Evolutionary conservation across 1,140 invertebrate genomes (phyloP).

Genomic region (Phortica variegata): DNA sequence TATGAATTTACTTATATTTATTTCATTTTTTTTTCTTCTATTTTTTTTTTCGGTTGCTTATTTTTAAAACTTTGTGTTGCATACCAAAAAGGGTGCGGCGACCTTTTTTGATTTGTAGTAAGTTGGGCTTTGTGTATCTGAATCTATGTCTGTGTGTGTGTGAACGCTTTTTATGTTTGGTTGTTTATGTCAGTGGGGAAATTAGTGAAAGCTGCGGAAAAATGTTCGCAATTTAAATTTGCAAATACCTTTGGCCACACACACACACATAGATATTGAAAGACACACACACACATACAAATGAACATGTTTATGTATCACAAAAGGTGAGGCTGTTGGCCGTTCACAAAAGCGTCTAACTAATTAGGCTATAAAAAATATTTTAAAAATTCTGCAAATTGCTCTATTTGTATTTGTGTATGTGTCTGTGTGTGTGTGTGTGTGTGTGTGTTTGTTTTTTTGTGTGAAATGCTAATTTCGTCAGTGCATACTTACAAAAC

Average conservation of each 20-base stretch:
- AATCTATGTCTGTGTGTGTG: background rate
- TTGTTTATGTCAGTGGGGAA: slow-evolving; percentile 46
- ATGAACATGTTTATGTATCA: background rate
- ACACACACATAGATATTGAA: background rate
- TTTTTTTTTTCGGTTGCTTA: slow-evolving; percentile 11
- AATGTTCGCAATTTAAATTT: slow-evolving; percentile 45
- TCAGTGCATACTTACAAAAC: too few species aligned
- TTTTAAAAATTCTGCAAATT: too few species aligned
- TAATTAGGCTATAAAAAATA: slow-evolving; percentile 54
- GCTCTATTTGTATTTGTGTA: background rate
- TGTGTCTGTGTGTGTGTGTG: background rate
- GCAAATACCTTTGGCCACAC: background rate
- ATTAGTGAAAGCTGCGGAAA: slow-evolving; percentile 46
- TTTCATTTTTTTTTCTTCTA: slow-evolving; percentile 18
- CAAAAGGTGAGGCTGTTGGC: slow-evolving; percentile 18
- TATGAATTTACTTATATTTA: slow-evolving; percentile 14
- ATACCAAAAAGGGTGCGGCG: too few species aligned
- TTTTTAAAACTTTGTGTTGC: background rate
- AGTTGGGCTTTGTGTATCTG: background rate
- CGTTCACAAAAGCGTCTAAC: slow-evolving; percentile 44
- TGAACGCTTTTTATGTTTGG: background rate
- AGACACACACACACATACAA: background rate
- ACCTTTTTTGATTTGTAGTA: background rate
- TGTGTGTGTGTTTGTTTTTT: slow-evolving; percentile 6
- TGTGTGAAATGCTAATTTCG: slow-evolving; percentile 4